Evolutionary conservation across 2,797 vertebrate species (phyloP).

Genomic region (Poecile montanus): DNA sequence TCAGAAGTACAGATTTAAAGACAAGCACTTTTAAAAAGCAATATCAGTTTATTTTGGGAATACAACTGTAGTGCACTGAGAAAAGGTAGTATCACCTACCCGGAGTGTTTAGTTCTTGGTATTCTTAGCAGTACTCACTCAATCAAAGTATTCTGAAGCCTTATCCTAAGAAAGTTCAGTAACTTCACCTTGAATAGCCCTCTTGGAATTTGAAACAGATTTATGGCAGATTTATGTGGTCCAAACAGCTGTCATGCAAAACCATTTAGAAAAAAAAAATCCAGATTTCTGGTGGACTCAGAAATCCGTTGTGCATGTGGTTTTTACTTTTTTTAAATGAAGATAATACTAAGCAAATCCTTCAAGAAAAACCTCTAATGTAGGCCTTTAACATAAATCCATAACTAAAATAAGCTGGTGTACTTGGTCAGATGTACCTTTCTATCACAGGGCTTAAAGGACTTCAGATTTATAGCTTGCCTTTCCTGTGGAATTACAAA

Average conservation of each 20-base stretch:
- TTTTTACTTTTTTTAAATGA: neutral
- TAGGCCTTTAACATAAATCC: neutral
- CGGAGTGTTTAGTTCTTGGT: neutral
- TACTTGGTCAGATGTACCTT: neutral
- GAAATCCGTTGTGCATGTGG: neutral
- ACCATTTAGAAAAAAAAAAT: neutral
- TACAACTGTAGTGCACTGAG: neutral
- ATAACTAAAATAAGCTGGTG: neutral
- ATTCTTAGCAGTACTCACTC: neutral
- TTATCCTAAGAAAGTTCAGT: neutral
- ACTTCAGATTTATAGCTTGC: neutral
- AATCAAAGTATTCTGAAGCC: neutral
- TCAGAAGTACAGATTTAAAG: neutral
- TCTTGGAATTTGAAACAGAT: conserved; percentile 37
- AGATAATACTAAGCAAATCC: neutral
- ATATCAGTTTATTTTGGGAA: neutral
- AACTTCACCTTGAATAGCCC: conserved; percentile 37
- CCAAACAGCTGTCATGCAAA: conserved; percentile 10
- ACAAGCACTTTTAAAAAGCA: neutral
- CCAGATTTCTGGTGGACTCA: neutral
- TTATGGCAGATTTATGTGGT: conserved; percentile 14
- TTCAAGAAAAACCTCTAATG: neutral
- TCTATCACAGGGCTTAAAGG: neutral
- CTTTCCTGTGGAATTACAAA: neutral
- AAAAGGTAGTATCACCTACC: neutral